Conservation (phyloP, 2,888 invertebrate genomes). For the Parapristionchus giblindavisi region DNA sequence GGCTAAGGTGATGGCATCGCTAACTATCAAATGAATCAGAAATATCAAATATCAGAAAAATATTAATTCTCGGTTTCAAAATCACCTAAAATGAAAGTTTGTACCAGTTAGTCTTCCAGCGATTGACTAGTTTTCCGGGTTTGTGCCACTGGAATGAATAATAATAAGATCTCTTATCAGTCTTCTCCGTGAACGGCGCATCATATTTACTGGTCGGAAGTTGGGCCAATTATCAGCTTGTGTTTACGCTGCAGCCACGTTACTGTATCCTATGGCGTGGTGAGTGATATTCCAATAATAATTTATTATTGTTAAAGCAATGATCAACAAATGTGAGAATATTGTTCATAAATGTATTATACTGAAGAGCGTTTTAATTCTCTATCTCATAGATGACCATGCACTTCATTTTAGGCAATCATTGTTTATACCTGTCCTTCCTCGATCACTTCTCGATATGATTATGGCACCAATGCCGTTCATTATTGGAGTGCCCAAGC, state of each 20-base stretch:
- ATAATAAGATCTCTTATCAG: slow-evolving; percentile 74
- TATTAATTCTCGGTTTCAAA: too few relatives aligned
- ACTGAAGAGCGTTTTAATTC: background rate
- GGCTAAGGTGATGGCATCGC: too few relatives aligned
- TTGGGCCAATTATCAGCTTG: slow-evolving; percentile 86
- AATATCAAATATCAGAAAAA: too few relatives aligned
- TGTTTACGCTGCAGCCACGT: slow-evolving; percentile 87
- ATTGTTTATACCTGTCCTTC: slow-evolving; percentile 55
- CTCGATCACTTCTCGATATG: slow-evolving; percentile 50
- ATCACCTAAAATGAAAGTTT: too few relatives aligned
- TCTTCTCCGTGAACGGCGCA: slow-evolving; percentile 89
- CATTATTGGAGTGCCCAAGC: slow-evolving; percentile 90
- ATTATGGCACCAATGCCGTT: slow-evolving; percentile 92
- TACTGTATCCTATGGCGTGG: slow-evolving; percentile 98
- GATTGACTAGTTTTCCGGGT: background rate
- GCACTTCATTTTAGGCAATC: slow-evolving; percentile 50
- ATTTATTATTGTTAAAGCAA: background rate
- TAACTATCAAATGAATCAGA: too few relatives aligned
- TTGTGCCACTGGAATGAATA: too few relatives aligned
- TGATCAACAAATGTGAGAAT: background rate
- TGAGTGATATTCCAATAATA: slow-evolving; percentile 74
- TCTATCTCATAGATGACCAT: background rate
- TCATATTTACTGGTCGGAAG: slow-evolving; percentile 89
- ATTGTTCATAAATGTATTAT: background rate
- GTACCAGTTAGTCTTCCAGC: too few relatives aligned